Evolutionary conservation across 2,797 vertebrate genomes (phyloP), one percentile per base, ranked within the genome.

Genomic region (Sebastes umbrosus): DNA sequence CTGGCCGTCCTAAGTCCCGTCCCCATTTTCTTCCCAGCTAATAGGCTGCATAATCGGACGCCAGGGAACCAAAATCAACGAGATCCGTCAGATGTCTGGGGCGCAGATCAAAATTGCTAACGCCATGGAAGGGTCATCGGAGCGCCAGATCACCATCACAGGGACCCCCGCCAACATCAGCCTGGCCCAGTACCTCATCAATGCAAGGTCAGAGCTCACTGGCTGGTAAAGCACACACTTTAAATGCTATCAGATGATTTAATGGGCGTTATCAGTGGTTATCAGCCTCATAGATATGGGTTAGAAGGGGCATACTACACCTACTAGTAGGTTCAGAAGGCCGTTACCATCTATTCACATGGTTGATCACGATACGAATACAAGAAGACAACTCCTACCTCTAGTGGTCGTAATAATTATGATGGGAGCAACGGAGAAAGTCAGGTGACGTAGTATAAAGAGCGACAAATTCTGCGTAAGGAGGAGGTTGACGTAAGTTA

Each of bases 21-120:
- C 84, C 79, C 84, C 82, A 63, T 94, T 90, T 96, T 95, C 89
- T 95, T 96, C 96, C 94, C 95, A 99, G 98, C 96, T 99, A 97
- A 99, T 99, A 97, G 98, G 98, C 96, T 99, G 97, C 93, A 98
- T 99, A 96, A 99, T 99, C 74, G 98, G 98, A 94, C 97, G 98
- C 92, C 98, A 99, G 94, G 98, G 98, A 92, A 98, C 97, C 96
- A 99, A 99, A 97, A 99, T 99, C 96, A 99, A 98, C 96, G 98
- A 99, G 96, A 99, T 99, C 93, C 97, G 98, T 93, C 98, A 99
- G 96, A 98, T 99, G 97, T 99, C 98, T 91, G 98, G 98, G 94
- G 98, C 98, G 27, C 98, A 99, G 95, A 99, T 99, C 96, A 99
- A 99, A 97, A 99, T 99, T 32, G 98, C 97, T 93, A 98, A 97